Conservation (phyloP, 2,113 vertebrate species). For the Pseudonaja textilis region DNA sequence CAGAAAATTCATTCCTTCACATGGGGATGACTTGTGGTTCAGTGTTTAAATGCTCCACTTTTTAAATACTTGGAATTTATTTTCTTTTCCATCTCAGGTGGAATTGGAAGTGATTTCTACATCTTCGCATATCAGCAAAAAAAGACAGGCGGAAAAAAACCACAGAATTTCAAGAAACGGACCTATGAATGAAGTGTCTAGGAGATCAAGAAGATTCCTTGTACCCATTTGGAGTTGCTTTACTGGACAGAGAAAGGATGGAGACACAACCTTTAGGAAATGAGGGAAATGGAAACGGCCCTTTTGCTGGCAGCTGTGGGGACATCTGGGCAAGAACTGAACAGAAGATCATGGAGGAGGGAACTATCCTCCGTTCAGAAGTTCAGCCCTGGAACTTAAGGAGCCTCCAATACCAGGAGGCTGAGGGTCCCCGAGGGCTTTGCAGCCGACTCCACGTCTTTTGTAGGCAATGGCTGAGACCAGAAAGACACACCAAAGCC, state of each 20-base stretch:
- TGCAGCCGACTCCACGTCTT: not conserved
- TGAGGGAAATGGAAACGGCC: not conserved
- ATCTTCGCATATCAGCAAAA: not conserved
- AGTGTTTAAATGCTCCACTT: not conserved
- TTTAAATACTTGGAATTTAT: not conserved
- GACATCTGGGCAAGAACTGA: not conserved
- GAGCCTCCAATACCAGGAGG: not conserved
- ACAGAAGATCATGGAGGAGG: not conserved
- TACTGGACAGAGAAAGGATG: not conserved
- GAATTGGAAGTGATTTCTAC: not conserved
- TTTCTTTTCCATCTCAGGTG: not conserved
- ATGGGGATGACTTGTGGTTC: not conserved
- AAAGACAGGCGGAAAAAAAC: not conserved
- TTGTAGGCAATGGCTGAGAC: not conserved
- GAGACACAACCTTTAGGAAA: not conserved
- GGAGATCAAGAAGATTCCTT: not conserved
- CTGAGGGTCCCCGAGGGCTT: not conserved
- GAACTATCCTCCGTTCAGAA: not conserved
- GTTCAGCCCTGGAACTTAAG: not conserved
- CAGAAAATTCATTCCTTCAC: not conserved
- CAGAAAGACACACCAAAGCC: not conserved
- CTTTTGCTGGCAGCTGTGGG: not conserved
- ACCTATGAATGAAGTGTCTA: not conserved
- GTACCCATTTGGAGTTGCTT: not conserved
- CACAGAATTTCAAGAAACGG: not conserved